Conservation (phyloP, 1,140 invertebrate genomes). For the Scaptomyza pallida region DNA sequence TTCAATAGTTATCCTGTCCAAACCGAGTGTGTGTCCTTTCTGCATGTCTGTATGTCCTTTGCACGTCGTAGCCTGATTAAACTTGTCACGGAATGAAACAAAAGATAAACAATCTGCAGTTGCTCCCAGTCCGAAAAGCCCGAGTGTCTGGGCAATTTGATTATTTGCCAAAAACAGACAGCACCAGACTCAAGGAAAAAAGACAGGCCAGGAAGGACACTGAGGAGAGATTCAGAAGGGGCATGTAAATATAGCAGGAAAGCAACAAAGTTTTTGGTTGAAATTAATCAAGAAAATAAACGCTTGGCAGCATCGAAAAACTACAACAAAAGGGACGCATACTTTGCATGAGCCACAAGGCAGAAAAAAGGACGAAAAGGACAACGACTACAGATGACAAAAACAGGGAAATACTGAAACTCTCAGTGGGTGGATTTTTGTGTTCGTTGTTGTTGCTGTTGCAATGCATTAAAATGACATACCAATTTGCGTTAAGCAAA, state of each 20-base stretch:
- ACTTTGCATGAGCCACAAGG: constrained; percentile 64
- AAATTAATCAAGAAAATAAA: constrained; percentile 83
- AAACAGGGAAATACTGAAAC: constrained; percentile 25
- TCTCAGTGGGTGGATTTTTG: constrained; percentile 33
- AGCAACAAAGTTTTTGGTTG: constrained; percentile 64
- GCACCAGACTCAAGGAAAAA: constrained; percentile 14
- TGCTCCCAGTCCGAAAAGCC: constrained; percentile 27
- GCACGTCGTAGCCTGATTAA: constrained; percentile 70
- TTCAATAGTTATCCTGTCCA: constrained; percentile 75
- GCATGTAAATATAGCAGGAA: constrained; percentile 39
- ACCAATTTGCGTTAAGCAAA: constrained; percentile 80
- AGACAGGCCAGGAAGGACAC: background rate
- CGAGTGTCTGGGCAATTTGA: constrained; percentile 76
- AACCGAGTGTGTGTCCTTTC: constrained; percentile 11
- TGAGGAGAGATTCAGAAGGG: constrained; percentile 1
- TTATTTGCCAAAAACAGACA: constrained; percentile 78
- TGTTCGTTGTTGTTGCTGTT: constrained; percentile 37
- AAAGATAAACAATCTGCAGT: constrained; percentile 74
- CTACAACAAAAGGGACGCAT: constrained; percentile 27
- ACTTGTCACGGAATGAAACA: constrained; percentile 72
- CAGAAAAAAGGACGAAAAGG: constrained; percentile 20
- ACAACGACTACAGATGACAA: constrained; percentile 29
- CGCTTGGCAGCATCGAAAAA: constrained; percentile 70
- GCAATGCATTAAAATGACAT: constrained; percentile 79
- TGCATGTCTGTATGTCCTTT: constrained; percentile 19